Percentiles rank a stretch among this genome's conserved stretches.
phyloP scores from a whole-genome alignment of 2,113 vertebrate species.

The Peucedramus taeniatus region DNA sequence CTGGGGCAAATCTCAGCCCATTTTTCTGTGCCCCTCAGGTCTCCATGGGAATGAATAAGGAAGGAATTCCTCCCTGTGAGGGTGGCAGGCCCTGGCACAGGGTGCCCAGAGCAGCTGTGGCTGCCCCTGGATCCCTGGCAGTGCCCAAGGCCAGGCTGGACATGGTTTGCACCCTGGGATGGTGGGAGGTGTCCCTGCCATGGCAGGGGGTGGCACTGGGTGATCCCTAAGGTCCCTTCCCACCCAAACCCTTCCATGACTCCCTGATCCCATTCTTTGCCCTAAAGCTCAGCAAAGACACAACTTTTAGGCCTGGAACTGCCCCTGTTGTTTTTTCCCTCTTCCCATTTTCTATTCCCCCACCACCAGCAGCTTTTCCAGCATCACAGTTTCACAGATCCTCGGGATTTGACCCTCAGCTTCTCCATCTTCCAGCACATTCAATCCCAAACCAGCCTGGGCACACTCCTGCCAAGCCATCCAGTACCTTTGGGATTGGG shows the following conservation, averaged over 20 bases:
- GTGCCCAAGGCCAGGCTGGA: background rate
- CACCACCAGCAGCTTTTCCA: background rate
- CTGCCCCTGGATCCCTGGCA: background rate
- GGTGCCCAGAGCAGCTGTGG: background rate
- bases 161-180: accelerated
- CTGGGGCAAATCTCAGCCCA: background rate
- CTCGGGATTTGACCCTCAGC: background rate
- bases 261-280: background rate
- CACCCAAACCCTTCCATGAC: background rate
- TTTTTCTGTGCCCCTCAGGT: background rate
- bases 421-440: background rate
- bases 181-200: background rate
- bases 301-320: background rate
- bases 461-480: background rate
- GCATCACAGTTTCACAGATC: background rate
- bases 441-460: background rate
- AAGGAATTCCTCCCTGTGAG: background rate
- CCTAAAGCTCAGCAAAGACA: background rate
- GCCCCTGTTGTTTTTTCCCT: background rate
- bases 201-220: background rate
- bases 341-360: background rate
- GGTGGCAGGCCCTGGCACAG: background rate
- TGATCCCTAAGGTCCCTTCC: background rate
- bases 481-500: accelerated
- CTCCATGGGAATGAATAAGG: background rate